Base-by-base conservation (phyloP, 2,888 invertebrate genomes). In the Caenorhabditis zanzibari region DNA sequence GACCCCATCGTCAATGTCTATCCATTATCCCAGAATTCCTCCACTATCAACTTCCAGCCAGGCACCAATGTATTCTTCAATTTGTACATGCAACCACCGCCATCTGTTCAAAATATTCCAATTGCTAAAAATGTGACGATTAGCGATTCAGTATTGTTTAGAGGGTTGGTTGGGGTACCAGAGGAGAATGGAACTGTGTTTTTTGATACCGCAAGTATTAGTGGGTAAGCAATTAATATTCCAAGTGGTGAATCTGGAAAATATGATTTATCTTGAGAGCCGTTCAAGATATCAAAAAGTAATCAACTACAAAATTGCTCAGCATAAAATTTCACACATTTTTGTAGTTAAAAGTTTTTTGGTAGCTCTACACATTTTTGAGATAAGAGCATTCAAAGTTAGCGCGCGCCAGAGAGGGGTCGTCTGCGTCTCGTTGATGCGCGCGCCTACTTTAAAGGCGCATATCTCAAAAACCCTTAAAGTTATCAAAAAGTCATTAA, bases 21-120 rank as follows among this genome's bases (percentile, higher is more conserved):
- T 22, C 19, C 38, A 38, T 6, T 59, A 28, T 19, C 59, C 2
- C 35, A 22, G 2, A 38, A 59, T 5, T 22, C 2, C 1, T 2
- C 59, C 9, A 22, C 22, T 16, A 22, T 59, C 3, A 59, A 59
- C 35, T 59, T 59, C 59, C 59, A 59, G 10, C 59, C 59, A 9
- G 59, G 59, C 2, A 59, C 59, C 19, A 59, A 59, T 59, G 2
- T 59, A 3, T 59, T 59, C 38, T 59, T 59, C 59, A 35, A 59
- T 38, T 59, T 59, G 38, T 7, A 59, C 7, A n/a, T 58, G 2
- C 38, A 19, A 38, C 7, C 58, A 28, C 26, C 7, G 6, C 2
- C 7, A 7, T 32, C 32, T 16, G 22, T 24, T 26, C 24, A 26
- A 28, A 2, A 16, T 1, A 22, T 59, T 7, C 59, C 59, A 38